These are phyloP conservation scores for Drosophila equinoxialis DNA, from an alignment of 1,140 invertebrate species.

Conservation along the genomic window DNA sequence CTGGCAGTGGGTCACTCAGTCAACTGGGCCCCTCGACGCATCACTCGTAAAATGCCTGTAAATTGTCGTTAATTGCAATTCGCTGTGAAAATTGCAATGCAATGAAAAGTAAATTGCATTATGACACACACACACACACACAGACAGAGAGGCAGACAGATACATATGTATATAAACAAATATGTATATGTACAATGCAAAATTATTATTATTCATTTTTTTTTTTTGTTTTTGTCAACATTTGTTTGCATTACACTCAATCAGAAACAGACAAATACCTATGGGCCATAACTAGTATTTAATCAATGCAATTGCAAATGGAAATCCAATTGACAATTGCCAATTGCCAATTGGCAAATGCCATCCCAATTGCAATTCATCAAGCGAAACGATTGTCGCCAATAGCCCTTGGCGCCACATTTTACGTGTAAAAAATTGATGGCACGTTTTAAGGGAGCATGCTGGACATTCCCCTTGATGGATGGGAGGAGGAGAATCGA, in stretches of 20 bases:
- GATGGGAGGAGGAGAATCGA: not conserved
- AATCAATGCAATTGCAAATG: constrained; percentile 60
- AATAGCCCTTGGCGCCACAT: constrained; percentile 29
- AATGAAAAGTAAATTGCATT: constrained; percentile 58
- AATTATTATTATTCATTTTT: not conserved
- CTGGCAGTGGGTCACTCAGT: constrained; percentile 71
- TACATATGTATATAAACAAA: not conserved
- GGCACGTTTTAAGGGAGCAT: constrained; percentile 1
- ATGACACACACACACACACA: constrained; percentile 29
- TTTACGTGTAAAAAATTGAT: constrained; percentile 21
- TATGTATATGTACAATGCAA: constrained; percentile 22
- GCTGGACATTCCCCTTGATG: constrained; percentile 20
- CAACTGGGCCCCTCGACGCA: constrained; percentile 23
- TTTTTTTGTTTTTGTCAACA: constrained; percentile 30
- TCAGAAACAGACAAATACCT: constrained; percentile 42
- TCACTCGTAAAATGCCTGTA: constrained; percentile 47
- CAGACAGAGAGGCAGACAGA: no score
- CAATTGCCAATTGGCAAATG: constrained; percentile 4
- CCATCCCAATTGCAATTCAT: constrained; percentile 35
- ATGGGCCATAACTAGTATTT: constrained; percentile 30
- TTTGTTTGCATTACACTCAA: constrained; percentile 46
- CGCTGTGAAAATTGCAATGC: constrained; percentile 54
- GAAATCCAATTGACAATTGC: constrained; percentile 21
- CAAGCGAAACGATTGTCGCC: constrained; percentile 36
- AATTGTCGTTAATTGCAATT: constrained; percentile 75